phyloP scores from a whole-genome alignment of 2,797 vertebrate species.

The Parambassis ranga region DNA sequence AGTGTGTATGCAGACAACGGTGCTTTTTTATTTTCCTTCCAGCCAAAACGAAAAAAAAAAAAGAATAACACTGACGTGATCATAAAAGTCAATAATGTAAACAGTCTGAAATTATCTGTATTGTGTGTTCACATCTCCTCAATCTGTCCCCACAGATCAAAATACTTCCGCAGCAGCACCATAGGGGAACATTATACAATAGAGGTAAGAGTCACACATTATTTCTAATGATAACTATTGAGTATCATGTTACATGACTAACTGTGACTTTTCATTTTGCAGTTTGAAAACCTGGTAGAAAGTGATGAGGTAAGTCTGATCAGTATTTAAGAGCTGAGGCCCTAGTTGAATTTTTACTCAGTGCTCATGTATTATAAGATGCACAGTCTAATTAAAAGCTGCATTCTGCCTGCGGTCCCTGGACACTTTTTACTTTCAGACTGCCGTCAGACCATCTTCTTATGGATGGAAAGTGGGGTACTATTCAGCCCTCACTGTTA shows the following conservation, averaged over 20 bases:
- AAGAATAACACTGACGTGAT: too few species aligned
- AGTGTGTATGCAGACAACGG: too few species aligned
- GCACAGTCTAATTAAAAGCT: constrained; percentile 25
- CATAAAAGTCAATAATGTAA: too few species aligned
- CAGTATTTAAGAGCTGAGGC: background rate
- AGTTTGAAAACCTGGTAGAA: constrained; percentile 99
- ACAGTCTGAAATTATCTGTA: background rate
- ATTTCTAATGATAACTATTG: background rate
- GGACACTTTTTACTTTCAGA: background rate
- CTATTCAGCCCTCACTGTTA: background rate
- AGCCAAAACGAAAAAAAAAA: too few species aligned
- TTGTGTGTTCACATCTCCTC: too few species aligned
- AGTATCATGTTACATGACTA: background rate
- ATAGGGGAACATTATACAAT: constrained; percentile 95
- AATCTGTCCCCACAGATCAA: constrained; percentile 82
- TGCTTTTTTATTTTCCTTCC: too few species aligned
- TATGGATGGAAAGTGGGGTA: constrained; percentile 7
- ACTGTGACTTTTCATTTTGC: constrained; percentile 62
- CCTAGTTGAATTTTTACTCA: too few species aligned
- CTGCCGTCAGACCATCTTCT: background rate
- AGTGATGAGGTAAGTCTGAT: constrained; percentile 92
- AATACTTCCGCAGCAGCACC: constrained; percentile 92
- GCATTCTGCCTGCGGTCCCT: background rate
- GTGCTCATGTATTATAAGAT: too few species aligned
- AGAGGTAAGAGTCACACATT: constrained; percentile 80